Evolutionary conservation across 2,113 vertebrate species (phyloP), one percentile per base, ranked within the genome.

Genomic region (Semnornis frantzii): DNA sequence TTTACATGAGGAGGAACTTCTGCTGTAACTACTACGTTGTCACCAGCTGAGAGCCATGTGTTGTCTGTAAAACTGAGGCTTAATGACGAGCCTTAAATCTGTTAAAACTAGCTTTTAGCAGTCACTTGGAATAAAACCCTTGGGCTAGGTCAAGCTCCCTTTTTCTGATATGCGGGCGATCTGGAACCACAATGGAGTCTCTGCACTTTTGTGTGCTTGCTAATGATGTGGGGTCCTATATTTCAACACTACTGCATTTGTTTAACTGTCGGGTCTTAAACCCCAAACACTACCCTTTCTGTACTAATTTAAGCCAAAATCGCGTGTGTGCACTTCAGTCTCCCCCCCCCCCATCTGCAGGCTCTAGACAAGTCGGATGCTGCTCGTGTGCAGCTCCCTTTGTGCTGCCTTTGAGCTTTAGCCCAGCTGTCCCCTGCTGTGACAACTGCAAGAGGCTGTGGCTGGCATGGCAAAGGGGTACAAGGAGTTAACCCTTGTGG

Each of bases 301-400:
- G 46, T 65, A 23, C 24, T 33, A 15, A 59, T 30, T 58, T 18
- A 82, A 70, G n/a, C 8, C 25, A 14, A 54, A 65, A 33, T 21
- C 9, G 4, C 28, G 15, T 16, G 12, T 30, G 58, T 2, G 6
- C 1, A 0, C 10, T 58, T 33, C 46, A 30, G 16, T 39, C 37
- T 10, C 37, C 8, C 11, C 37, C 3, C 27, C 10, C 1, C 12
- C 8, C 1, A 64, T 46, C 33, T 46, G 1, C 17, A 0, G 1
- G 5, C 23, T 60, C 74, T 58, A 59, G 34, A 8, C 27, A n/a
- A 34, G 2, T 4, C 1, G 9, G 69, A 5, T 31, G 30, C n/a
- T 28, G 24, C 31, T n/a, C 5, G 11, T 18, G 39, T 13, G 21
- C 33, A 4, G 31, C 31, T 21, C 19, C 72, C 39, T 39, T 44